Percentiles rank a stretch among this genome's conserved stretches.
phyloP scores from a whole-genome alignment of 2,888 invertebrate species.

The Lymantria monacha region DNA sequence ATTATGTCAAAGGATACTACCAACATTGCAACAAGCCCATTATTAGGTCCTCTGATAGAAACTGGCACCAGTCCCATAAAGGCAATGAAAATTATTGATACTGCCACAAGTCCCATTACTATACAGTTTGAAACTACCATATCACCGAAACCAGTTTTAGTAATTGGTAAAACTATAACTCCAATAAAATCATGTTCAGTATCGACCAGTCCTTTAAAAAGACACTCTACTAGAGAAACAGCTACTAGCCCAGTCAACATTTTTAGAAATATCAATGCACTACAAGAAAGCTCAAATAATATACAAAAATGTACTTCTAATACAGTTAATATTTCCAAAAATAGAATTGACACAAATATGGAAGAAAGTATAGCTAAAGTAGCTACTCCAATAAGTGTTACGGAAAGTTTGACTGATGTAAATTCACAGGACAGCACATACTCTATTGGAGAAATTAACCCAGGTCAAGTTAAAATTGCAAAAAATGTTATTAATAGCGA shows the following conservation, averaged over 20 bases:
- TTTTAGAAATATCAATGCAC: background rate
- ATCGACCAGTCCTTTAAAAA: slow-evolving; percentile 13
- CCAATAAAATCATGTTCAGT: background rate
- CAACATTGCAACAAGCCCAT: slow-evolving; percentile 26
- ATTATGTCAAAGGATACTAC: slow-evolving; percentile 16
- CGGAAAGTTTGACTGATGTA: background rate
- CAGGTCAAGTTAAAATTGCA: background rate
- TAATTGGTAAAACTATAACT: slow-evolving; percentile 10
- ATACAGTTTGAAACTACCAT: background rate
- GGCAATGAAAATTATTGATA: background rate
- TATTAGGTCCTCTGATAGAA: background rate
- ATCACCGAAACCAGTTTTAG: background rate
- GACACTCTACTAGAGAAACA: background rate
- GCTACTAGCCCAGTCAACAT: background rate
- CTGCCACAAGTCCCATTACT: slow-evolving; percentile 2
- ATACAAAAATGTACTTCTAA: background rate
- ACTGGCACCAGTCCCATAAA: background rate
- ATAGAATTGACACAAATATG: background rate
- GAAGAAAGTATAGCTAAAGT: background rate
- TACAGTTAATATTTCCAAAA: background rate
- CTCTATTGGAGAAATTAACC: background rate
- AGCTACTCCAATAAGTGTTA: background rate
- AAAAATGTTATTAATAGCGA: background rate
- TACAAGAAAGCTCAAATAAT: background rate
- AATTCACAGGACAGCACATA: background rate